Evolutionary conservation across 2,797 vertebrate genomes (phyloP).

Genomic region (Mastacembelus armatus): DNA sequence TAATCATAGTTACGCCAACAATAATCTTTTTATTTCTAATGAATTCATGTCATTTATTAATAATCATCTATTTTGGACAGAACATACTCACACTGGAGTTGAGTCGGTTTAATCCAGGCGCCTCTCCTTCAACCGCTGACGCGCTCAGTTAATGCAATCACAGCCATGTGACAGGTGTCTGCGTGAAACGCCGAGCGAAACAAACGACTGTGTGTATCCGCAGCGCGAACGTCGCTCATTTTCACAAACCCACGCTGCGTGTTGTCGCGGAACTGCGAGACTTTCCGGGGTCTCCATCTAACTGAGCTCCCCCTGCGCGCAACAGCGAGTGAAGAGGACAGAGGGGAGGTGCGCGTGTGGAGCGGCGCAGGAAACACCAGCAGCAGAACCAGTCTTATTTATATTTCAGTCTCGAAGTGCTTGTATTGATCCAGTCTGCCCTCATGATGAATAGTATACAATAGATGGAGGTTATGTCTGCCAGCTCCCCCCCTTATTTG

Average conservation of each 20-base stretch:
- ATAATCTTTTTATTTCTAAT: no score
- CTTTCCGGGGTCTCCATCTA: conserved; percentile 55
- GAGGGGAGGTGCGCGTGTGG: conserved; percentile 10
- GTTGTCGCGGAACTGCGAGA: conserved; percentile 24
- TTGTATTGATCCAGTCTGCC: background rate
- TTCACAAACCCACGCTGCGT: background rate
- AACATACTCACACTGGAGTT: conserved; percentile 61
- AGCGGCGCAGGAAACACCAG: conserved; percentile 11
- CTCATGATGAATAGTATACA: background rate
- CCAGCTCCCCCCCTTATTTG: background rate
- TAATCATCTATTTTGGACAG: background rate
- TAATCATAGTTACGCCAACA: no score
- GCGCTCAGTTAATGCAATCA: background rate
- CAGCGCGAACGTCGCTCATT: background rate
- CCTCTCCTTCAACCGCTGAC: conserved; percentile 1
- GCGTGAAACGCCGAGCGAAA: background rate
- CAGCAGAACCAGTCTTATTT: background rate
- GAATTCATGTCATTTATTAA: no score
- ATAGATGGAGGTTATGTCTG: background rate
- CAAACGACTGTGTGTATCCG: background rate
- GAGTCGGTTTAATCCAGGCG: conserved; percentile 22
- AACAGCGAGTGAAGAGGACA: background rate
- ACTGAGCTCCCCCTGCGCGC: conserved; percentile 38
- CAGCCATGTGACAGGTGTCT: conserved; percentile 13
- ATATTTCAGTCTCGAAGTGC: background rate